phyloP scores from a whole-genome alignment of 2,113 vertebrate genomes.

The Clupea harengus region DNA sequence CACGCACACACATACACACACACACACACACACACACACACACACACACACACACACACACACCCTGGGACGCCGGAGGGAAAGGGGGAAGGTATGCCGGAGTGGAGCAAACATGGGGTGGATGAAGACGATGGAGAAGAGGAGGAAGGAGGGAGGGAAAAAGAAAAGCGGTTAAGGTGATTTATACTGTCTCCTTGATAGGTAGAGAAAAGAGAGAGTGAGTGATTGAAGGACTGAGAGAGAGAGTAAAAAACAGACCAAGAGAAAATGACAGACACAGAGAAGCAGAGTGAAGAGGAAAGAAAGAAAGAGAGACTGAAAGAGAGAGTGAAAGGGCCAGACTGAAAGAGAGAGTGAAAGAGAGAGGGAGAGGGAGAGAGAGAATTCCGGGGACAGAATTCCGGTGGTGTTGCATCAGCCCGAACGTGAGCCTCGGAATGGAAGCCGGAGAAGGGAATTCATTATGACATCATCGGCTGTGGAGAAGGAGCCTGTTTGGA shows the following conservation, averaged over 20 bases:
- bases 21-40: too few relatives aligned
- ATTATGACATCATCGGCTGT: constrained; percentile 47
- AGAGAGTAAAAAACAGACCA: neutral
- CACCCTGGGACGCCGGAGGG: neutral
- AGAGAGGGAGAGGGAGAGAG: constrained; percentile 44
- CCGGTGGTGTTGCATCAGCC: constrained; percentile 48
- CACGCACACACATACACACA: too few relatives aligned
- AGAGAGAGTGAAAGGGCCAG: neutral
- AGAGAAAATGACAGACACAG: neutral
- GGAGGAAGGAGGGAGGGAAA: neutral
- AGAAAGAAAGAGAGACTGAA: constrained; percentile 52
- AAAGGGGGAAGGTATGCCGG: neutral
- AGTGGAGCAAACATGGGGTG: too few relatives aligned
- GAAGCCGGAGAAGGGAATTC: constrained; percentile 43
- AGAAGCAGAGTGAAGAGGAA: too few relatives aligned
- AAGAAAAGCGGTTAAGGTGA: neutral
- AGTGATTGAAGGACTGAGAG: neutral
- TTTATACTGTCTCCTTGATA: neutral
- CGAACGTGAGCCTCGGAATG: constrained; percentile 26
- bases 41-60: too few relatives aligned
- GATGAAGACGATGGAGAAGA: neutral
- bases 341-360: neutral
- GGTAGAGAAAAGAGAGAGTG: neutral
- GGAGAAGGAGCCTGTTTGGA: constrained; percentile 40
- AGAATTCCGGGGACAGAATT: constrained; percentile 43